Evolutionary conservation across 1,140 invertebrate genomes (phyloP), one percentile per base, ranked within the genome.

Genomic region (Daktulosphaira vitifoliae): DNA sequence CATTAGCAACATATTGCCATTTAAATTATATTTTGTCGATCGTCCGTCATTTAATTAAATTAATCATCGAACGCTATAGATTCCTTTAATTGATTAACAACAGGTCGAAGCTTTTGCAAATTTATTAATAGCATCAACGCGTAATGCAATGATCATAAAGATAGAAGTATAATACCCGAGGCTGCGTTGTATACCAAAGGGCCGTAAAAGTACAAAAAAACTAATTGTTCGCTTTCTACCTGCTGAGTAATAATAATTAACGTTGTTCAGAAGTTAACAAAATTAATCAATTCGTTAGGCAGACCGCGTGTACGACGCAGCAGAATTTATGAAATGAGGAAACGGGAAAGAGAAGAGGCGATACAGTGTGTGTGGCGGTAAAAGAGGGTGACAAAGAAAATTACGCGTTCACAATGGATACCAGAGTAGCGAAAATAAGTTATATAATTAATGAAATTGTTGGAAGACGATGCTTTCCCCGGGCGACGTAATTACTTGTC

Each of bases 371-470:
- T 26, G 22, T 20, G 22, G 3, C 4, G n/a, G 22, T 2, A 6
- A 5, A 3, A n/a, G 42, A 16, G 16, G 9, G 44, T 3, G 56
- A 62, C 56, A 62, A 62, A 62, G 56, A 62, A 62, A 62, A 62
- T 62, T 62, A 62, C 56, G 42, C 42, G 56, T 33, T 62, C 56
- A 62, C 56, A 62, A 62, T 62, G 44, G 56, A 39, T 62, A 38
- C 25, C 42, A 42, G 56, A 62, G 56, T 62, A 39, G 56, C 25
- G 56, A 62, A 62, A 62, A 62, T 62, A 62, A 62, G 56, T 62
- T 62, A 62, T 62, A 62, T 62, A 62, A 62, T 62, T 62, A 62
- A 62, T 62, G 56, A 62, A 62, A 62, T 62, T 48, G 56, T 62
- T 62, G 56, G 56, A 62, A 62, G 42, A 62, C 56, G 39, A 44